Evolutionary conservation across 2,888 invertebrate species (phyloP).

Genomic region (Ophioninae sp.): DNA sequence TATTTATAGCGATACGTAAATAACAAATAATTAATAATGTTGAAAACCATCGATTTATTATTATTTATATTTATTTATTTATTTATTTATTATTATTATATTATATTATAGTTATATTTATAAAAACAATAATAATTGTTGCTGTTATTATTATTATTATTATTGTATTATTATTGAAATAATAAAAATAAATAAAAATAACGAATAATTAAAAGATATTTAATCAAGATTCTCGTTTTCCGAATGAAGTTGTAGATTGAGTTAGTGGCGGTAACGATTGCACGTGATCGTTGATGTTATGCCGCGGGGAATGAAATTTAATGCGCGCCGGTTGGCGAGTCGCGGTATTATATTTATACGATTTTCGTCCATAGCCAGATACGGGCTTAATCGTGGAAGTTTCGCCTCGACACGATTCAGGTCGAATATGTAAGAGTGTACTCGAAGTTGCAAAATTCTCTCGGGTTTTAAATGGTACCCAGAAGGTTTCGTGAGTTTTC

Average conservation of each 20-base stretch:
- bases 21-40: neutral
- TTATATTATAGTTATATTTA: no score
- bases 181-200: neutral
- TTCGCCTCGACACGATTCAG: slow-evolving; percentile 59
- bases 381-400: slow-evolving; percentile 55
- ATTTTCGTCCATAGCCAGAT: slow-evolving; percentile 33
- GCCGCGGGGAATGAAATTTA: slow-evolving; percentile 29
- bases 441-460: slow-evolving; percentile 40
- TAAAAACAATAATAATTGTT: no score
- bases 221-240: neutral
- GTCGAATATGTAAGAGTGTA: slow-evolving; percentile 51
- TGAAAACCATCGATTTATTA: neutral
- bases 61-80: neutral
- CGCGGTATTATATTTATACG: slow-evolving; percentile 41
- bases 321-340: slow-evolving; percentile 13
- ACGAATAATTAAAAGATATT: neutral
- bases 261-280: slow-evolving; percentile 1
- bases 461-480: neutral
- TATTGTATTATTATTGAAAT: neutral
- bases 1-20: no score
- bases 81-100: no score
- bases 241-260: neutral
- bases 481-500: neutral
- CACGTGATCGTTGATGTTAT: neutral
- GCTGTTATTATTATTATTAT: no score